These are phyloP conservation scores for Tinamus major DNA, from an alignment of 2,797 vertebrate species.

Conservation along the genomic window DNA sequence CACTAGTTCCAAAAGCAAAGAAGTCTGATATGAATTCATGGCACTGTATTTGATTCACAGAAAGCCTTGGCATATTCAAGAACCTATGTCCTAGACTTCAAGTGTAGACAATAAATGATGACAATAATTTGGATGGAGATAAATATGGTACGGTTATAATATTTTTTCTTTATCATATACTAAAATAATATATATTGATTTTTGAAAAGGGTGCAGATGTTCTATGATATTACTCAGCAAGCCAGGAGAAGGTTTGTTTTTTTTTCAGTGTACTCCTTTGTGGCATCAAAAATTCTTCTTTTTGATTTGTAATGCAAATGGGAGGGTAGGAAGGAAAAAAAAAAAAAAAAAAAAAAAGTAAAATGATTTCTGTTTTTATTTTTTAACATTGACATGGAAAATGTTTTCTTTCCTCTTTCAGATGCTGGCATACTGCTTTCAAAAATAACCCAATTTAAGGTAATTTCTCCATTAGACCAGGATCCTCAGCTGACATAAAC, in stretches of 20 bases:
- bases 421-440: neutral
- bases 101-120: neutral
- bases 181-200: neutral
- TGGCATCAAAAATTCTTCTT: neutral
- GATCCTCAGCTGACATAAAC: neutral
- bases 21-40: neutral
- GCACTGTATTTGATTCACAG: neutral
- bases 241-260: neutral
- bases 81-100: neutral
- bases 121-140: neutral
- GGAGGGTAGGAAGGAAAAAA: neutral
- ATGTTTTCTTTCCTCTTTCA: slow-evolving; percentile 26
- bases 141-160: neutral
- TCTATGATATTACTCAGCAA: neutral
- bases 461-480: slow-evolving; percentile 21
- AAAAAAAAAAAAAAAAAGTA: neutral
- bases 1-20: neutral
- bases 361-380: neutral
- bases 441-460: slow-evolving; percentile 39
- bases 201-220: neutral
- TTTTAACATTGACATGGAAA: slow-evolving; percentile 8
- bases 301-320: neutral
- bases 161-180: neutral
- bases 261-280: neutral
- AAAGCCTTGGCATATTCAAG: neutral